Evolutionary conservation across 2,797 vertebrate genomes (phyloP), one percentile per base, ranked within the genome.

Genomic region (Paratrypauchen microcephalus): DNA sequence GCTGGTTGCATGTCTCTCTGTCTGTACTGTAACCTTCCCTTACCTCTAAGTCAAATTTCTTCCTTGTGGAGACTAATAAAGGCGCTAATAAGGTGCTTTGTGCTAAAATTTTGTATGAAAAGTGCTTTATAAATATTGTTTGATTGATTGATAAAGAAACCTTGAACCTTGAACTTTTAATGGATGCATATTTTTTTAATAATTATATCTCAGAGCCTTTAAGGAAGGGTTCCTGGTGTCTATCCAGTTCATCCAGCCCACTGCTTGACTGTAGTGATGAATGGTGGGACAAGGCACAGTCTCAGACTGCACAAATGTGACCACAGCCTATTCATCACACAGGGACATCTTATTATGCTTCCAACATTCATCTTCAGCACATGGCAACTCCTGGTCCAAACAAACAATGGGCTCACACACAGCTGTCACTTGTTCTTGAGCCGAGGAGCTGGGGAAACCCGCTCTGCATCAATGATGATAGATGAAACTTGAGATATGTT

Each of bases 251-350:
- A 52, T 81, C 64, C 70, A 62, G 45, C 30, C 47, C 7, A 2
- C 68, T n/a, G 36, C 73, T 26, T 36, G 71, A 77, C 11, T 68
- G 72, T 60, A 57, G 63, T 84, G 84, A 87, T 90, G 65, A 86
- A 91, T 92, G 69, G 76, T 9, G 72, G 52, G 63, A 78, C 72
- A 77, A 84, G 72, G 71, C 74, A 52, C 75, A 73, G 78, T 83
- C 74, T 81, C 72, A 74, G 73, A 36, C 75, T 82, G 79, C 75
- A 77, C 63, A 28, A 15, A 57, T 74, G 72, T 66, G 75, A 77
- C 75, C 78, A 63, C 69, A 39, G 70, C 63, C 73, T 77, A 92
- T 92, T 91, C 83, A 90, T 91, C 89, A 90, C 83, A 77, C 74
- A 56, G 48, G 73, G 86, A 83, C 89, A 86, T 81, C 88, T 87